Evolutionary conservation across 2,888 invertebrate species (phyloP).

Genomic region (Lycophotia porphyrea): DNA sequence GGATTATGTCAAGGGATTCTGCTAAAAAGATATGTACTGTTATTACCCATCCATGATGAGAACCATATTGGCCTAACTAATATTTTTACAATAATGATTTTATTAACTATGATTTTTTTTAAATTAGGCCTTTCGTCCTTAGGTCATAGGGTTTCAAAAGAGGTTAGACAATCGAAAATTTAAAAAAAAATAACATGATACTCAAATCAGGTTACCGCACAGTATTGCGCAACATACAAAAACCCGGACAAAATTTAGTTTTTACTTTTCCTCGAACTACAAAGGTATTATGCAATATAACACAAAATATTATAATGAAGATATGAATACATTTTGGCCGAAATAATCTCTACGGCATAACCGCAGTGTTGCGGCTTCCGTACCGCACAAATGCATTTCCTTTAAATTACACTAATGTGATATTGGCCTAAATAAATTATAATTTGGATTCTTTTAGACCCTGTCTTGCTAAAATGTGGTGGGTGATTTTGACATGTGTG

Average conservation of each 20-base stretch:
- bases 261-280: slow-evolving; percentile 2
- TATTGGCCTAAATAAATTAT: slow-evolving; percentile 66
- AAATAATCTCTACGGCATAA: slow-evolving; percentile 69
- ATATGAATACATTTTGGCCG: slow-evolving; percentile 58
- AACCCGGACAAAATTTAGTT: slow-evolving; percentile 10
- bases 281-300: slow-evolving; percentile 65
- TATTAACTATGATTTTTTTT: no score
- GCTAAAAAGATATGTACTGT: not conserved
- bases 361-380: slow-evolving; percentile 76
- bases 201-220: not conserved
- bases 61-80: no score
- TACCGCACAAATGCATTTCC: slow-evolving; percentile 76
- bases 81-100: no score
- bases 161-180: not conserved
- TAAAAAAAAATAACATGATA: not conserved
- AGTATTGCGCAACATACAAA: not conserved
- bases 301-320: slow-evolving; percentile 74
- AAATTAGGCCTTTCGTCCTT: not conserved
- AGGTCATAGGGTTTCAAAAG: not conserved
- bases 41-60: not conserved
- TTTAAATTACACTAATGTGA: slow-evolving; percentile 79
- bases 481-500: slow-evolving; percentile 26
- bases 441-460: slow-evolving; percentile 52
- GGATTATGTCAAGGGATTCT: not conserved
- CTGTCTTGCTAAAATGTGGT: slow-evolving; percentile 34